Evolutionary conservation across 1,140 invertebrate genomes (phyloP), one percentile per base, ranked within the genome.

Genomic region (Aradophagus sp.): DNA sequence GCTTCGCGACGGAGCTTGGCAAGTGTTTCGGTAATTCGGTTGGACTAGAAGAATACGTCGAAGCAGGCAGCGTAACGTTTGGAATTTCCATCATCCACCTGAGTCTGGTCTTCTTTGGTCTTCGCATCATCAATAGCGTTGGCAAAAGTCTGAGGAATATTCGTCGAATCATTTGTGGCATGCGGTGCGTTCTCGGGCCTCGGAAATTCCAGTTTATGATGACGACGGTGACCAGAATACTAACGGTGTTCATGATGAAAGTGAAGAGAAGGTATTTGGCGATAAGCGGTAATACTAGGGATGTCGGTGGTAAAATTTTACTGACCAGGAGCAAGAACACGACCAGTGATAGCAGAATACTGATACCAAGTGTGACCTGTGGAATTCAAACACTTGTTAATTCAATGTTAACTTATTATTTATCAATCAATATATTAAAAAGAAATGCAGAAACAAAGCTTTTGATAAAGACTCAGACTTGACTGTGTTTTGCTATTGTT

Each of bases 151-250:
- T 94, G n/a, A 99, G 89, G 85, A 99, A 99, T 23, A 97, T 91
- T 53, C 65, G 73, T 19, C 95, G 89, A 70, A 98, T 97, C 92
- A 96, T 96, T 74, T 94, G 91, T 4, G 97, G 96, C 97, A 99
- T 98, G 76, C 93, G 90, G 82, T 93, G 92, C 4, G 92, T 93
- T 66, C 92, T 87, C 1, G 97, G 97, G 11, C 97, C 97, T 79
- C 97, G 89, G 87, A 99, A 99, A 81, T 99, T 99, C 93, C 96
- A 97, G 83, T 99, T 99, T 79, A 99, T 99, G 75, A 99, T 99
- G 77, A 99, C 93, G 14, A 99, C 97, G 0, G 98, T 99, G 4
- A 99, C 95, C 52, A 99, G 87, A 86, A 99, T 99, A 88, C 97
- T 98, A 71, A 99, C 94, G 15, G 98, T 99, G 85, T 99, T 99